Percentiles rank a stretch among this genome's conserved stretches.
phyloP scores from a whole-genome alignment of 2,797 vertebrate species.

The Mastacembelus armatus region DNA sequence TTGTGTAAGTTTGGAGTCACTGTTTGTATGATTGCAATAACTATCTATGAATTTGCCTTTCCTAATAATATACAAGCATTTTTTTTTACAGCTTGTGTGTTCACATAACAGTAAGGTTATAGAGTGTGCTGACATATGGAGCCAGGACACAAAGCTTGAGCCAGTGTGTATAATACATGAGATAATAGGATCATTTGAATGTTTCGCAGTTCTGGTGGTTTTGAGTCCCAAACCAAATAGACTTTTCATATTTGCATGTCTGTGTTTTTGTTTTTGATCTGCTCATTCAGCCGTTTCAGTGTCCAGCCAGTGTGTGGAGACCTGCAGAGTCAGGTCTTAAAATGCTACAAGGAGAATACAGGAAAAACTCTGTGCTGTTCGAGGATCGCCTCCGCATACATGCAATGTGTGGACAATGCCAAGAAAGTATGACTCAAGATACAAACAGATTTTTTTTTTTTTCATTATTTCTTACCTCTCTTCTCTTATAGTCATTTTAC shows the following conservation, averaged over 20 bases:
- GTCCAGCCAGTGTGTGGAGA: constrained; percentile 89
- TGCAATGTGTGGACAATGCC: constrained; percentile 91
- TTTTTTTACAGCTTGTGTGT: background rate
- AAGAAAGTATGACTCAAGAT: constrained; percentile 84
- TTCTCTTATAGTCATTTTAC: background rate
- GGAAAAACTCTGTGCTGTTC: constrained; percentile 93
- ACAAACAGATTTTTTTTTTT: background rate
- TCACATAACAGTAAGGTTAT: too few species aligned
- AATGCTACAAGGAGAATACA: constrained; percentile 89
- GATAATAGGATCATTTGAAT: background rate
- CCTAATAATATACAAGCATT: background rate
- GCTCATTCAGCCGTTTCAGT: constrained; percentile 82
- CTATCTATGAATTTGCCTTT: background rate
- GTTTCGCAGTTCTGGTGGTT: background rate
- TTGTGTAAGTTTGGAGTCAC: constrained; percentile 84
- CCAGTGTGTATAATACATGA: too few species aligned
- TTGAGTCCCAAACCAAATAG: background rate
- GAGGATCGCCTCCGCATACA: constrained; percentile 89
- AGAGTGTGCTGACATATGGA: background rate
- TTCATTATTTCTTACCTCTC: background rate
- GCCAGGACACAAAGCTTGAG: background rate
- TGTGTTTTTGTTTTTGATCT: constrained; percentile 9
- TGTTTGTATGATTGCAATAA: background rate
- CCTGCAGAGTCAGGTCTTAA: constrained; percentile 91
- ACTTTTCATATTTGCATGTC: background rate